Conservation (phyloP, 2,113 vertebrate genomes). For the Delphinus delphis region DNA sequence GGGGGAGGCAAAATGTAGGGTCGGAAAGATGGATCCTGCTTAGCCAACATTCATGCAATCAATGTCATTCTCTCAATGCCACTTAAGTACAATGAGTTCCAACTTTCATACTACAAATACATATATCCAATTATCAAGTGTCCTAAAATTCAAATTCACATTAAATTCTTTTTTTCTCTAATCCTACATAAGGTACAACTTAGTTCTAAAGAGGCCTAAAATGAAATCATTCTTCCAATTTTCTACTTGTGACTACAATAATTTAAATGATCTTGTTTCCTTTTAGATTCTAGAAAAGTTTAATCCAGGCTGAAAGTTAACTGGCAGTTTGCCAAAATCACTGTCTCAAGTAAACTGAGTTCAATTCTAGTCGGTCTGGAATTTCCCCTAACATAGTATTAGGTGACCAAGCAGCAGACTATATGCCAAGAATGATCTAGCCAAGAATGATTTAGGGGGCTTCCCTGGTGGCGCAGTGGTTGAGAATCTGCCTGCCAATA, state of each 20-base stretch:
- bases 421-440: not conserved
- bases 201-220: not conserved
- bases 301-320: not conserved
- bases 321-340: conserved; percentile 19
- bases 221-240: not conserved
- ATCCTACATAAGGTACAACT: not conserved
- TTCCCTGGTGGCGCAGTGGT: too few species aligned
- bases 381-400: not conserved
- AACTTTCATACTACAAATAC: not conserved
- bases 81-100: not conserved
- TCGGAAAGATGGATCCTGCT: not conserved
- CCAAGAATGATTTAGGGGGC: not conserved
- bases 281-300: not conserved
- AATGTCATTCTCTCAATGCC: not conserved
- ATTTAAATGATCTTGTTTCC: not conserved
- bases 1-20: not conserved
- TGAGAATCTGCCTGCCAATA: too few species aligned
- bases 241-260: not conserved
- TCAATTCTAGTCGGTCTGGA: not conserved
- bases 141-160: not conserved
- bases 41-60: not conserved
- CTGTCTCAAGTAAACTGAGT: not conserved
- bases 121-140: not conserved
- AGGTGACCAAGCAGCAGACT: not conserved
- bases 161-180: not conserved